phyloP scores from a whole-genome alignment of 1,140 invertebrate species.

The Gryllus bimaculatus region DNA sequence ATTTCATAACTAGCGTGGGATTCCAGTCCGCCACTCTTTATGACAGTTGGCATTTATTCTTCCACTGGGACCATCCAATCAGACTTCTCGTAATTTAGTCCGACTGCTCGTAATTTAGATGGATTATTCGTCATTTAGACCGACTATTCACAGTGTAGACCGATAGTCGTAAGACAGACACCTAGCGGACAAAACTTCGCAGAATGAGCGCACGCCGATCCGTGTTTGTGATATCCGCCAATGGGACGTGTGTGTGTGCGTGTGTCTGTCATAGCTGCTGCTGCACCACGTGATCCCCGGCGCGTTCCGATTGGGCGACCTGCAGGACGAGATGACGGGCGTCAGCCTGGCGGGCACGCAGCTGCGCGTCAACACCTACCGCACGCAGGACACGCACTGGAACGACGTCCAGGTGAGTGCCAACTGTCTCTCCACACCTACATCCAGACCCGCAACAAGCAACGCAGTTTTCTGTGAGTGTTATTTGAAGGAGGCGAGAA shows the following conservation, averaged over 20 bases:
- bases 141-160: no score
- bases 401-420: constrained; percentile 62
- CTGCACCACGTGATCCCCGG: constrained; percentile 77
- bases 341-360: constrained; percentile 76
- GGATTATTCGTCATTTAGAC: no score
- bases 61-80: no score
- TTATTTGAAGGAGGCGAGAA: background rate
- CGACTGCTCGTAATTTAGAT: no score
- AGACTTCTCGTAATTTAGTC: no score
- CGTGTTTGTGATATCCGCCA: background rate
- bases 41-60: no score
- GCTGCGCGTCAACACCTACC: constrained; percentile 70
- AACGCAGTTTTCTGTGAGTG: background rate
- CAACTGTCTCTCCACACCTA: background rate
- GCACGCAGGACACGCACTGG: constrained; percentile 76
- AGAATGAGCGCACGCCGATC: no score
- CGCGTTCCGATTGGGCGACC: constrained; percentile 58
- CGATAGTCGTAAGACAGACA: no score
- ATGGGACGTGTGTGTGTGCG: background rate
- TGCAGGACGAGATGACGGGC: constrained; percentile 81
- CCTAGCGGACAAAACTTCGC: no score
- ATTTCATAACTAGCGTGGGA: no score
- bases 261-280: constrained; percentile 46
- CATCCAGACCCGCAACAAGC: no score
- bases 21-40: no score